Percentiles rank a stretch among this genome's conserved stretches.
phyloP scores from a whole-genome alignment of 2,797 vertebrate species.

The Tapirus indicus region DNA sequence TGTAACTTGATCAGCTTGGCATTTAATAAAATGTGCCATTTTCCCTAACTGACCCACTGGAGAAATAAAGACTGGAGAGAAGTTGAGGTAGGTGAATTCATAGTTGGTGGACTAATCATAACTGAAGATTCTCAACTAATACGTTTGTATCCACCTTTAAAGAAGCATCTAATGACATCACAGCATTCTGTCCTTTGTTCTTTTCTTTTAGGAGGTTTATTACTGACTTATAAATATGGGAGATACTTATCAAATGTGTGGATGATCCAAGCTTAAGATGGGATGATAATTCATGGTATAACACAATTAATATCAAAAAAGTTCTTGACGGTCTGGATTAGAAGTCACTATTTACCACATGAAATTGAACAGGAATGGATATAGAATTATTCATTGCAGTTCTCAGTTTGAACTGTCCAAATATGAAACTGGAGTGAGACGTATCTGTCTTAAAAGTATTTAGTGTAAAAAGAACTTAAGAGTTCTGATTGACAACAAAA shows the following conservation, averaged over 20 bases:
- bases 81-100: background rate
- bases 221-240: background rate
- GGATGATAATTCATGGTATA: background rate
- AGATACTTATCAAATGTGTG: background rate
- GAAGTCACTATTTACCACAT: background rate
- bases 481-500: background rate
- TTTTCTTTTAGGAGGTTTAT: background rate
- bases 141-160: background rate
- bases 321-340: background rate
- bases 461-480: background rate
- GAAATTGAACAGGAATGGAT: background rate
- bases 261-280: background rate
- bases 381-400: background rate
- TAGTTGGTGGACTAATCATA: background rate
- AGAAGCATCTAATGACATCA: background rate
- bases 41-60: background rate
- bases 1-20: background rate
- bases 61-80: background rate
- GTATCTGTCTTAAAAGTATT: slow-evolving; percentile 3
- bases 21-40: background rate
- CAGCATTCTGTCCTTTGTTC: background rate
- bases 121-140: background rate
- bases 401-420: background rate
- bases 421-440: background rate
- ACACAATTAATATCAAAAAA: background rate